phyloP scores from a whole-genome alignment of 2,888 invertebrate genomes.

The Brachypalpus laphriformis region DNA sequence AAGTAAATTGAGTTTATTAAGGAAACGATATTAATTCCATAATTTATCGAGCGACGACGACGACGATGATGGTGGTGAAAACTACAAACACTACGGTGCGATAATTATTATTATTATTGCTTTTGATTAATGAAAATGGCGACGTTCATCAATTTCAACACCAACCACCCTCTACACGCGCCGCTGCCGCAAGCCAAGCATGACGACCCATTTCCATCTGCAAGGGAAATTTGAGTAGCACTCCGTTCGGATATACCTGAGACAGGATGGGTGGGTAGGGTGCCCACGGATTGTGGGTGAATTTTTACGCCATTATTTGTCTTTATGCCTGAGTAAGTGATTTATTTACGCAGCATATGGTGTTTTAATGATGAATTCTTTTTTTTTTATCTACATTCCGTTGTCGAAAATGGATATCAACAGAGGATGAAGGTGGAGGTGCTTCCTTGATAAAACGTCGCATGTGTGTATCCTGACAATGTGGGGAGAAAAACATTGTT shows the following conservation, averaged over 20 bases:
- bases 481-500: neutral
- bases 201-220: slow-evolving; percentile 29
- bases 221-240: slow-evolving; percentile 26
- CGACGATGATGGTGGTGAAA: slow-evolving; percentile 19
- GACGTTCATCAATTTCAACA: slow-evolving; percentile 63
- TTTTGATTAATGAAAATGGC: slow-evolving; percentile 70
- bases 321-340: slow-evolving; percentile 57
- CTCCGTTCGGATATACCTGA: neutral
- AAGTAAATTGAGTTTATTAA: slow-evolving; percentile 57
- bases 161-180: neutral
- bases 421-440: slow-evolving; percentile 21
- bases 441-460: slow-evolving; percentile 33
- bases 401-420: slow-evolving; percentile 39
- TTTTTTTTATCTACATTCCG: neutral
- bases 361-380: slow-evolving; percentile 44
- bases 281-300: neutral
- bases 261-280: neutral
- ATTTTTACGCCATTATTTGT: slow-evolving; percentile 37
- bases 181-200: slow-evolving; percentile 6
- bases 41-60: slow-evolving; percentile 38
- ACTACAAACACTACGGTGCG: slow-evolving; percentile 52
- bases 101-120: slow-evolving; percentile 67
- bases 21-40: slow-evolving; percentile 62
- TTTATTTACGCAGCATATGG: slow-evolving; percentile 69
- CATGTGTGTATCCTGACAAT: slow-evolving; percentile 17